These are phyloP conservation scores for Drosophila barbarae DNA, from an alignment of 2,888 invertebrate genomes.

Conservation along the genomic window DNA sequence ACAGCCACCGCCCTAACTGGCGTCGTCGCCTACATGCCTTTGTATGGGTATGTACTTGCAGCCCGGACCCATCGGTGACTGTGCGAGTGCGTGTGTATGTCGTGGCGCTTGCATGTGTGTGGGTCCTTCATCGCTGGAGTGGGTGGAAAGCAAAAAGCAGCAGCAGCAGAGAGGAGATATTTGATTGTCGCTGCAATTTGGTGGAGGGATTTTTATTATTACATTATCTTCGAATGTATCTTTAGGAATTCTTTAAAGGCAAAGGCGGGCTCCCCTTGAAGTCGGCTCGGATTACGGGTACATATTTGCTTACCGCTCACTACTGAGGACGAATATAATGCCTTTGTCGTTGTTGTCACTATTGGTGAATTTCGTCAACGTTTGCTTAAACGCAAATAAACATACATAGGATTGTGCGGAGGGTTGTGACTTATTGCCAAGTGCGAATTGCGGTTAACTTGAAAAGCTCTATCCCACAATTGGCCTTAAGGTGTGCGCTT, in stretches of 20 bases:
- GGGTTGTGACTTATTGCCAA: constrained; percentile 35
- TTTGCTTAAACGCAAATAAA: constrained; percentile 41
- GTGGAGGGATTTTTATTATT: constrained; percentile 3
- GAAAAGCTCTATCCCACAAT: constrained; percentile 17
- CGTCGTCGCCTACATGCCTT: constrained; percentile 60
- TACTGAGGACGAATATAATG: constrained; percentile 15
- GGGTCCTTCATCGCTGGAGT: constrained; percentile 29
- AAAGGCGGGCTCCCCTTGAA: constrained; percentile 52
- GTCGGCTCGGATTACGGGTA: constrained; percentile 58
- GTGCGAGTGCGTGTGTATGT: constrained; percentile 24
- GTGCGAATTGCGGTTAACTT: constrained; percentile 57
- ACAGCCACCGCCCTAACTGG: constrained; percentile 73
- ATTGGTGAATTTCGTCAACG: constrained; percentile 32
- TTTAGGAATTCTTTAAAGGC: constrained; percentile 8
- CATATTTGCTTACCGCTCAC: constrained; percentile 21
- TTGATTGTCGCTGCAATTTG: constrained; percentile 25
- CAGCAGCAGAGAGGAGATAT: constrained; percentile 5
- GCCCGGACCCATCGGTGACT: constrained; percentile 10
- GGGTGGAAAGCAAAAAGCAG: constrained; percentile 23
- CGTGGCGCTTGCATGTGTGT: constrained; percentile 26
- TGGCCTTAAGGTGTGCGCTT: constrained; percentile 23
- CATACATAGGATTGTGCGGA: constrained; percentile 31
- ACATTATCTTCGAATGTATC: constrained; percentile 8
- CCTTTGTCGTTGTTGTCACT: constrained; percentile 26
- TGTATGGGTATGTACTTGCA: constrained; percentile 38